These are phyloP conservation scores for Pseudotriccus pelzelni DNA, from an alignment of 2,797 vertebrate genomes.

Conservation along the genomic window DNA sequence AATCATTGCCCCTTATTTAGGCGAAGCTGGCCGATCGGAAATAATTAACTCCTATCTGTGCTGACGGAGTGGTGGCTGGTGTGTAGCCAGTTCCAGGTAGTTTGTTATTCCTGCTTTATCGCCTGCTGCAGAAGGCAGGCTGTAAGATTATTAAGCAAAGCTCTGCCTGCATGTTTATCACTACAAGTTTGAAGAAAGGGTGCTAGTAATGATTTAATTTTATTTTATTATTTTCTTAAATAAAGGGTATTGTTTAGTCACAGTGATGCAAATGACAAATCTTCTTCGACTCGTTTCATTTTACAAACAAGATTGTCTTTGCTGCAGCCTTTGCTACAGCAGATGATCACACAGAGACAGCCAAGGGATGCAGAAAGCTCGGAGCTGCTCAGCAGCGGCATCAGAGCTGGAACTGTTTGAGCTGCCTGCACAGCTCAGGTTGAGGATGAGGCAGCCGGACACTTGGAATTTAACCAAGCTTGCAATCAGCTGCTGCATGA, in stretches of 20 bases:
- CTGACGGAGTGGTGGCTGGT: slow-evolving; percentile 12
- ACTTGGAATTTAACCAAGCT: slow-evolving; percentile 13
- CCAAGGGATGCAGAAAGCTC: background rate
- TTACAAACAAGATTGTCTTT: background rate
- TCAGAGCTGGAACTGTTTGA: background rate
- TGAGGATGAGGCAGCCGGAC: background rate
- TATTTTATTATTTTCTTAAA: slow-evolving; percentile 42
- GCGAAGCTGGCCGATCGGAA: slow-evolving; percentile 8
- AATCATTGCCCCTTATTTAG: slow-evolving; percentile 49
- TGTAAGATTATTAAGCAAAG: slow-evolving; percentile 50
- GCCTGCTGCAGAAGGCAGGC: slow-evolving; percentile 40
- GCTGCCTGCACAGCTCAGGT: background rate
- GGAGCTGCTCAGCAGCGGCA: background rate
- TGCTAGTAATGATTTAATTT: slow-evolving; percentile 23
- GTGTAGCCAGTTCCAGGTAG: slow-evolving; percentile 49
- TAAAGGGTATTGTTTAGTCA: slow-evolving; percentile 45
- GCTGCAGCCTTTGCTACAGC: background rate
- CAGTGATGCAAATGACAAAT: slow-evolving; percentile 25
- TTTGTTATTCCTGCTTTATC: slow-evolving; percentile 66
- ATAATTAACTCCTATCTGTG: slow-evolving; percentile 68
- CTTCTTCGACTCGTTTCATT: background rate
- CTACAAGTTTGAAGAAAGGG: slow-evolving; percentile 28
- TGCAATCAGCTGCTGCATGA: background rate
- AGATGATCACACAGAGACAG: slow-evolving; percentile 22
- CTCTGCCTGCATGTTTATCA: slow-evolving; percentile 38